Evolutionary conservation across 2,888 invertebrate species (phyloP).

Genomic region (Lissocephala sabroskyi): DNA sequence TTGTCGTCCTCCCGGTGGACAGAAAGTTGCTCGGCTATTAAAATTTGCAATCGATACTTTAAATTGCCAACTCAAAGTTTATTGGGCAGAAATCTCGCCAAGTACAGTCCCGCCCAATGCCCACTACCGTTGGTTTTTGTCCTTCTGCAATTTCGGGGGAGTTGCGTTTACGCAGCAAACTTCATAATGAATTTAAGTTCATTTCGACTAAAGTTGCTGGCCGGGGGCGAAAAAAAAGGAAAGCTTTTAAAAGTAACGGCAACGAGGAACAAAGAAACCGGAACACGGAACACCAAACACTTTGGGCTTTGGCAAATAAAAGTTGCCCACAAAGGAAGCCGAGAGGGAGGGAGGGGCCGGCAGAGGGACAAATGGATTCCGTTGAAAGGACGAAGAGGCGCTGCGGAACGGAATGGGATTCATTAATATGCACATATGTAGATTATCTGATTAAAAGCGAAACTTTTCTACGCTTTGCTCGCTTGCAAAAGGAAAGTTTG

Average conservation of each 20-base stretch:
- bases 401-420: slow-evolving; percentile 7
- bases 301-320: slow-evolving; percentile 22
- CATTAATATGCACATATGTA: slow-evolving; percentile 59
- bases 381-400: no score
- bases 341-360: neutral
- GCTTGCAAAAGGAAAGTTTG: no score
- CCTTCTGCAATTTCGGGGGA: neutral
- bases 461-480: slow-evolving; percentile 3
- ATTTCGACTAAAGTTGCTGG: slow-evolving; percentile 58
- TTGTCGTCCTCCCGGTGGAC: no score
- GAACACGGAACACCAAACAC: slow-evolving; percentile 14
- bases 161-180: slow-evolving; percentile 17
- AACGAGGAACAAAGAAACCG: neutral
- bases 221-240: no score
- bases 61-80: no score
- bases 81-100: no score
- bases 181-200: slow-evolving; percentile 47
- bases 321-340: neutral
- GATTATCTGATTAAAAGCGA: slow-evolving; percentile 52
- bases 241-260: slow-evolving; percentile 53
- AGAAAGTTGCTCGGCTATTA: no score
- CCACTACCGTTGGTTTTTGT: no score
- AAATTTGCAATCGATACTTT: no score
- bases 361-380: no score
- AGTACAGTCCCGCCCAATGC: no score